Evolutionary conservation across 2,797 vertebrate species (phyloP).

Genomic region (Fratercula arctica): DNA sequence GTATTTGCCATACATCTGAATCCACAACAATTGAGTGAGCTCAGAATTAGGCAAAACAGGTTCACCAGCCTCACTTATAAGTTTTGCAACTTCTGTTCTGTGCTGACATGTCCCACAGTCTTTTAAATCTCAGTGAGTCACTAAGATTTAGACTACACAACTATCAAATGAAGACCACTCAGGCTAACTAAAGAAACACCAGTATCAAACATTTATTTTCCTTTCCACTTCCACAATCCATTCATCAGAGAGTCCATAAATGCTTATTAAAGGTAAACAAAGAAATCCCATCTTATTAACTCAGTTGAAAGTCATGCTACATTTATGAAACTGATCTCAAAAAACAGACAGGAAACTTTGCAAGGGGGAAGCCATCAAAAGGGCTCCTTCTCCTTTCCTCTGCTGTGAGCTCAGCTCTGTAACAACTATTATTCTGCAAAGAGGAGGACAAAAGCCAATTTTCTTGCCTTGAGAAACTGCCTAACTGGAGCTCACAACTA

Average conservation of each 20-base stretch:
- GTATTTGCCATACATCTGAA: not conserved
- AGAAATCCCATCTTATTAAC: not conserved
- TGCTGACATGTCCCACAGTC: not conserved
- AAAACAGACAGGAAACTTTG: not conserved
- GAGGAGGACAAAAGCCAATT: slow-evolving; percentile 1
- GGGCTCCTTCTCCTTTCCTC: not conserved
- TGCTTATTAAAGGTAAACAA: not conserved
- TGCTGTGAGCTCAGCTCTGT: not conserved
- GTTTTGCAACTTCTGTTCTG: slow-evolving; percentile 21
- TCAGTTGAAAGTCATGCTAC: not conserved
- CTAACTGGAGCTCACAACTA: not conserved
- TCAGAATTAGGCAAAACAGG: slow-evolving; percentile 13
- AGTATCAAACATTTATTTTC: not conserved
- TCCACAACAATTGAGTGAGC: rapidly evolving
- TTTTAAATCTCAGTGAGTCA: not conserved
- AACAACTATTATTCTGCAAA: not conserved
- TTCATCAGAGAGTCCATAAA: not conserved
- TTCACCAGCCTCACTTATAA: not conserved
- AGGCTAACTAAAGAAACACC: not conserved
- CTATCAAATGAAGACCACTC: not conserved
- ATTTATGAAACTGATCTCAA: not conserved
- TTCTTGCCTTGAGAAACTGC: slow-evolving; percentile 6
- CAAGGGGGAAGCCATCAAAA: not conserved
- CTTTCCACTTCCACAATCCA: not conserved
- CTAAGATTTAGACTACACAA: not conserved